These are phyloP conservation scores for Polypterus senegalus DNA, from an alignment of 2,113 vertebrate genomes.

Conservation along the genomic window DNA sequence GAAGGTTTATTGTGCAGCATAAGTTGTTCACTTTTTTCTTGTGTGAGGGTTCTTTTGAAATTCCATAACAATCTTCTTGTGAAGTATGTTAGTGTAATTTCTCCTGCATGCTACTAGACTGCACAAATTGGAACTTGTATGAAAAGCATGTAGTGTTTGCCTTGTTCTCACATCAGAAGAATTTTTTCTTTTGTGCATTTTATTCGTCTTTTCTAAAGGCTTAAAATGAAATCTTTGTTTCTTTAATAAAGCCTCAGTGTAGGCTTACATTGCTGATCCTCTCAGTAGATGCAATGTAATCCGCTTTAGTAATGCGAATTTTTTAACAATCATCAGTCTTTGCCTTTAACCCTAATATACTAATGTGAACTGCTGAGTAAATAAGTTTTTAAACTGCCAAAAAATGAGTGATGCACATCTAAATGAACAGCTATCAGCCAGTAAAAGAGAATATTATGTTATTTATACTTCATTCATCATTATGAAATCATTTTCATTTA, in stretches of 20 bases:
- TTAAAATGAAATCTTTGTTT: slow-evolving; percentile 84
- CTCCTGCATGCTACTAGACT: slow-evolving; percentile 33
- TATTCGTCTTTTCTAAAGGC: slow-evolving; percentile 67
- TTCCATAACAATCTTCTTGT: slow-evolving; percentile 40
- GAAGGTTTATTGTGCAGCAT: too few relatives aligned
- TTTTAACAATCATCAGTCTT: slow-evolving; percentile 62
- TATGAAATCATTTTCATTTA: too few relatives aligned
- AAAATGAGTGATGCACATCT: slow-evolving; percentile 14
- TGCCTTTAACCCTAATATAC: slow-evolving; percentile 62
- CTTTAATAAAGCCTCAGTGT: slow-evolving; percentile 65
- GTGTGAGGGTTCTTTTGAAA: slow-evolving; percentile 37
- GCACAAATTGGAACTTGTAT: slow-evolving; percentile 47
- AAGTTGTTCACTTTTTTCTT: slow-evolving; percentile 25
- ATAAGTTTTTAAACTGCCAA: slow-evolving; percentile 8
- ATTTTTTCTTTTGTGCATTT: slow-evolving; percentile 72
- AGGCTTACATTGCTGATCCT: slow-evolving; percentile 71
- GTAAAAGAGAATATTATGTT: too few relatives aligned
- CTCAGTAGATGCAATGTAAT: slow-evolving; percentile 72
- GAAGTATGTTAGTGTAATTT: slow-evolving; percentile 40
- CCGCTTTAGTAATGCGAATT: slow-evolving; percentile 76
- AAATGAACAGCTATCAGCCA: too few relatives aligned
- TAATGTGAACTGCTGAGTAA: slow-evolving; percentile 34
- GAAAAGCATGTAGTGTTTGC: slow-evolving; percentile 61
- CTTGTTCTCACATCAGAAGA: slow-evolving; percentile 70
- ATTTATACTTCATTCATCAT: too few relatives aligned